Conservation (phyloP, 1,140 invertebrate species). For the Littorina saxatilis region DNA sequence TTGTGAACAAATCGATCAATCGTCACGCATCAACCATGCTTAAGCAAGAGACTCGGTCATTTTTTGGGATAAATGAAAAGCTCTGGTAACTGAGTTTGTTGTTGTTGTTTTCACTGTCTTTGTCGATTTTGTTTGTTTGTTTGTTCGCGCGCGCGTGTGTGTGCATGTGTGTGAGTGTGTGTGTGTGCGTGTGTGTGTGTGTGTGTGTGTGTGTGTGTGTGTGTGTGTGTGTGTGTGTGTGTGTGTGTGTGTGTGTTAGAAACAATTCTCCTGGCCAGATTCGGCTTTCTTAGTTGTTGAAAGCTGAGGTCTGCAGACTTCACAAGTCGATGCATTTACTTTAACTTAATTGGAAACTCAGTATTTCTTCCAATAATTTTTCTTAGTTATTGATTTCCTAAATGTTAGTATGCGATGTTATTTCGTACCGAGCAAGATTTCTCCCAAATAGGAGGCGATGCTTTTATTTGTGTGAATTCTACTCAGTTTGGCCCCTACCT, state of each 20-base stretch:
- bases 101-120: background rate
- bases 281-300: too few species aligned
- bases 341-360: too few species aligned
- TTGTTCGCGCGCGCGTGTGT: background rate
- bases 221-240: conserved; percentile 12
- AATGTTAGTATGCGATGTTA: background rate
- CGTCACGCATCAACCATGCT: background rate
- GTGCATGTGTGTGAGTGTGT: background rate
- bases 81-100: background rate
- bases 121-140: background rate
- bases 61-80: too few species aligned
- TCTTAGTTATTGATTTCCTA: background rate
- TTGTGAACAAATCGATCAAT: background rate
- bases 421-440: background rate
- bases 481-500: too few species aligned
- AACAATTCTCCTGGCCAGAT: too few species aligned
- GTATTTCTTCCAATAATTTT: background rate
- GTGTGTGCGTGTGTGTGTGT: conserved; percentile 18
- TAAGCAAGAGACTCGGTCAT: too few species aligned
- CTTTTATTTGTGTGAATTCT: too few species aligned
- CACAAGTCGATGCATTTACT: background rate
- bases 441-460: too few species aligned
- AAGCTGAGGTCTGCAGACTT: too few species aligned
- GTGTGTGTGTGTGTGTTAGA: conserved; percentile 13
- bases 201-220: conserved; percentile 9